Evolutionary conservation across 1,140 invertebrate species (phyloP).

Genomic region (Cyclina sinensis): DNA sequence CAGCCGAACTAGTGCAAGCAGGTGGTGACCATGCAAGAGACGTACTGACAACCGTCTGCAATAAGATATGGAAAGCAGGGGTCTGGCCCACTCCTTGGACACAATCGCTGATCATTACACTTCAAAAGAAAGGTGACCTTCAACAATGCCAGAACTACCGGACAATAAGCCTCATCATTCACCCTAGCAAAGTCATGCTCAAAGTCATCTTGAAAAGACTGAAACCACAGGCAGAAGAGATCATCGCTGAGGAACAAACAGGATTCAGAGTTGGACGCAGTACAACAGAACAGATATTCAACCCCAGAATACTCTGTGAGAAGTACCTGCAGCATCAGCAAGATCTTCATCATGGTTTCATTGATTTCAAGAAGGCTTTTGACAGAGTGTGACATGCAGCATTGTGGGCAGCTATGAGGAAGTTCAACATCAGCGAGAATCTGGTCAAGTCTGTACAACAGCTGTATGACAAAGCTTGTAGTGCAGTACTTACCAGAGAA

Average conservation of each 20-base stretch:
- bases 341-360: constrained; percentile 66
- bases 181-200: constrained; percentile 70
- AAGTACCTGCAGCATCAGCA: constrained; percentile 66
- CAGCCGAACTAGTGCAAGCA: constrained; percentile 62
- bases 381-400: constrained; percentile 64
- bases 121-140: constrained; percentile 17
- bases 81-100: constrained; percentile 62
- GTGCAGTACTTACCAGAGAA: constrained; percentile 65
- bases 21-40: constrained; percentile 47
- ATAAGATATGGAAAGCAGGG: constrained; percentile 59
- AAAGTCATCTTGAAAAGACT: constrained; percentile 62
- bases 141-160: constrained; percentile 61
- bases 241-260: constrained; percentile 57
- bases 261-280: constrained; percentile 49
- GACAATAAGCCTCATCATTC: constrained; percentile 68
- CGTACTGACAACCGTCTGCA: constrained; percentile 29
- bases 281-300: constrained; percentile 72
- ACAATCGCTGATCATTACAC: constrained; percentile 64
- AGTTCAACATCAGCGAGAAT: constrained; percentile 62
- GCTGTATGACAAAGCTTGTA: constrained; percentile 63
- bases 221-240: constrained; percentile 47
- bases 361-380: constrained; percentile 70
- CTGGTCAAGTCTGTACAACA: constrained; percentile 39
- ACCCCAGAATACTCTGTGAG: constrained; percentile 63
- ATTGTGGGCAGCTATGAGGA: constrained; percentile 62